Evolutionary conservation across 2,888 invertebrate species (phyloP).

Genomic region (Scrobipalpa costella): DNA sequence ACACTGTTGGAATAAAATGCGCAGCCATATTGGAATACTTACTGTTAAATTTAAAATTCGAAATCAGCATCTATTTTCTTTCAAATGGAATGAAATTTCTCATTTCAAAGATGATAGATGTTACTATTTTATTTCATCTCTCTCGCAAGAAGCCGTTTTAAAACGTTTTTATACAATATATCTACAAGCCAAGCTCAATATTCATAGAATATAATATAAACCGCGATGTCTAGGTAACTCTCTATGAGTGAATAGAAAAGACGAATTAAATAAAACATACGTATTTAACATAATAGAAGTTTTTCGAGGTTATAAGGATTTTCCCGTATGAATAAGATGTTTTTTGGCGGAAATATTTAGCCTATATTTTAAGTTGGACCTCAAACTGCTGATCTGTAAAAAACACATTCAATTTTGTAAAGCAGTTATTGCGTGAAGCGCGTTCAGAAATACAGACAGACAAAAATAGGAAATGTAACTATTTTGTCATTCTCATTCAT

Average conservation of each 20-base stretch:
- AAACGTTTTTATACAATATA: slow-evolving; percentile 58
- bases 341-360: no score
- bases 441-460: no score
- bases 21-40: slow-evolving; percentile 1
- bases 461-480: no score
- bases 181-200: slow-evolving; percentile 71
- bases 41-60: neutral
- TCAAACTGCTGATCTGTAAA: no score
- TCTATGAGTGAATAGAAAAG: slow-evolving; percentile 51
- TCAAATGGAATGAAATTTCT: neutral
- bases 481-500: no score
- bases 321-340: no score
- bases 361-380: no score
- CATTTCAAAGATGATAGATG: neutral
- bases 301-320: no score
- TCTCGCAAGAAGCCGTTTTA: slow-evolving; percentile 41
- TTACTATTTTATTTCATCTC: neutral
- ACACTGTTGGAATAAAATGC: neutral
- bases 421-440: no score
- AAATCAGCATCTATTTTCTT: neutral
- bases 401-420: no score
- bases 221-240: slow-evolving; percentile 46
- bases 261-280: neutral
- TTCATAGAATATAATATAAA: slow-evolving; percentile 51
- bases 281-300: no score